A percentile compares a stretch with the other conserved stretches of the same genome.
phyloP scores from a whole-genome alignment of 2,113 vertebrate species.

The Bufo bufo region DNA sequence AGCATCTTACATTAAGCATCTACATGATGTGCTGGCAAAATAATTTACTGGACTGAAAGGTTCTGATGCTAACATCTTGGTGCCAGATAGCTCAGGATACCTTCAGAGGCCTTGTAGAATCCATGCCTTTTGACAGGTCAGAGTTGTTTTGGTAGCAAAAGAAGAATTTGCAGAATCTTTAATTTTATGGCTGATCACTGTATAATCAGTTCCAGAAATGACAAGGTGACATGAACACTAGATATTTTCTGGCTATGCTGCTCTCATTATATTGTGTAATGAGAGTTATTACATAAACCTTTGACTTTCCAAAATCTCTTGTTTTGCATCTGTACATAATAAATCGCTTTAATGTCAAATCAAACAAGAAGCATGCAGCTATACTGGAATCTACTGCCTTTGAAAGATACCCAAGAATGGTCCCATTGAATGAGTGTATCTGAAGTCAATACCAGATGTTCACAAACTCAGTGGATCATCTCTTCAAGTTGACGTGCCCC shows the following conservation, averaged over 20 bases:
- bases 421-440: not conserved
- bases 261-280: conserved; percentile 16
- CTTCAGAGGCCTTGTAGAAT: too few species aligned
- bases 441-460: conserved; percentile 35
- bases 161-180: not conserved
- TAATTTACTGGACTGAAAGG: too few species aligned
- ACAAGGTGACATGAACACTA: not conserved
- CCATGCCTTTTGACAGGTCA: too few species aligned
- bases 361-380: not conserved
- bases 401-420: not conserved
- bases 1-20: too few species aligned
- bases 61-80: too few species aligned
- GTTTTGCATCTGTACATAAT: conserved; percentile 29
- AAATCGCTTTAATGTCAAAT: conserved; percentile 9
- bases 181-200: not conserved
- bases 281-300: conserved; percentile 14
- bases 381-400: conserved; percentile 13
- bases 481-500: not conserved
- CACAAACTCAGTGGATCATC: not conserved
- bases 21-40: too few species aligned
- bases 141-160: too few species aligned
- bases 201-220: not conserved
- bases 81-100: too few species aligned
- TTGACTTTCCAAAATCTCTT: not conserved
- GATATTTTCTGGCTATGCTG: not conserved